Evolutionary conservation across 2,888 invertebrate genomes (phyloP).

Genomic region (Leuctra nigra): DNA sequence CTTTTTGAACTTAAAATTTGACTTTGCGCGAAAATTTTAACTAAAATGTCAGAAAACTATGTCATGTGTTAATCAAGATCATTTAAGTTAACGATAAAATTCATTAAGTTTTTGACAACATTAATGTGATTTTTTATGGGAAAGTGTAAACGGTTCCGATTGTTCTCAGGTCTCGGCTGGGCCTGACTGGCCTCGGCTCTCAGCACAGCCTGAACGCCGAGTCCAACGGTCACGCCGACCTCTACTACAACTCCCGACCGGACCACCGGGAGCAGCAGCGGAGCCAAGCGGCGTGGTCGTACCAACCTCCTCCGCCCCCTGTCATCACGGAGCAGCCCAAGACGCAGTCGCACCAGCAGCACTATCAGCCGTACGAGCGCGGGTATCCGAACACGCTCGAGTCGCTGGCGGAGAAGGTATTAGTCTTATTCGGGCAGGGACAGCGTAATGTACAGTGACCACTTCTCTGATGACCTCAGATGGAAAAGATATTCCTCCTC

Average conservation of each 20-base stretch:
- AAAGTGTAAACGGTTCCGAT: no score
- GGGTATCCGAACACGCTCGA: conserved; percentile 82
- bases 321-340: conserved; percentile 90
- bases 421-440: background rate
- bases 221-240: conserved; percentile 47
- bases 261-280: conserved; percentile 51
- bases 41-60: no score
- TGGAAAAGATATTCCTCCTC: no score
- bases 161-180: conserved; percentile 46
- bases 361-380: conserved; percentile 84
- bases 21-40: no score
- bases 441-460: no score
- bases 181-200: conserved; percentile 58
- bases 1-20: no score
- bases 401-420: conserved; percentile 78
- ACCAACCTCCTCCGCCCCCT: conserved; percentile 74
- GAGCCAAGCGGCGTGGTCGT: conserved; percentile 45
- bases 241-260: conserved; percentile 73
- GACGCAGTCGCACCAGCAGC: conserved; percentile 54
- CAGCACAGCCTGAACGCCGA: conserved; percentile 37
- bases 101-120: no score
- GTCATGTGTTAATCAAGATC: no score
- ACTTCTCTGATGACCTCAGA: no score
- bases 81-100: no score
- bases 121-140: no score